Percentiles rank a stretch among this genome's conserved stretches.
Conservation (phyloP, 2,888 invertebrate species). For the Oegoconia quadripuncta region DNA sequence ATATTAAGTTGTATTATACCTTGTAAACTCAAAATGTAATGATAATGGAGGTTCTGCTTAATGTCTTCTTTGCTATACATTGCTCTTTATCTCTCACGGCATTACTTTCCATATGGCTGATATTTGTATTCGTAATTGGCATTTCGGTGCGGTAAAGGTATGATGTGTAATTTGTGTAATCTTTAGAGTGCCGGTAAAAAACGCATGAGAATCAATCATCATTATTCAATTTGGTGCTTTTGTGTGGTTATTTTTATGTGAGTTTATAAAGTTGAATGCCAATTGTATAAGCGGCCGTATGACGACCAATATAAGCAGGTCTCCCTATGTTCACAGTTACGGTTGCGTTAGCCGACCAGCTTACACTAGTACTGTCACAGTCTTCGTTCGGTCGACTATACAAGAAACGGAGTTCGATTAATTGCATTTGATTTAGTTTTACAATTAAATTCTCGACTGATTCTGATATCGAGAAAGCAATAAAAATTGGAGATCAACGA, state of each 20-base stretch:
- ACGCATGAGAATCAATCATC: conserved; percentile 20
- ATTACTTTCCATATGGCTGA: background rate
- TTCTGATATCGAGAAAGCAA: too few relatives aligned
- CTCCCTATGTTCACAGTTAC: too few relatives aligned
- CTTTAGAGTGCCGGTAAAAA: conserved; percentile 10
- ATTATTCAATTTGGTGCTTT: conserved; percentile 20
- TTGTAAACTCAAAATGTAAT: conserved; percentile 21
- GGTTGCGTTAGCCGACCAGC: too few relatives aligned
- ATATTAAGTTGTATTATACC: conserved; percentile 18
- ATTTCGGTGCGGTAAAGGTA: conserved; percentile 10
- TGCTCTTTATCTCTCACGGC: conserved; percentile 3
- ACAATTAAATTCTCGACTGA: too few relatives aligned
- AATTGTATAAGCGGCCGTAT: conserved; percentile 1
- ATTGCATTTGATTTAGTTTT: too few relatives aligned
- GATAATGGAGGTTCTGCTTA: conserved; percentile 19
- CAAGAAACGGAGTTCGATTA: too few relatives aligned
- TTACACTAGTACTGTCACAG: too few relatives aligned
- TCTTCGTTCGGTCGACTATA: too few relatives aligned
- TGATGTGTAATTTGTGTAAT: conserved; percentile 18
- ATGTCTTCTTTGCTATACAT: conserved; percentile 24
- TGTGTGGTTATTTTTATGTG: conserved; percentile 9
- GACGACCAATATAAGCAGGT: too few relatives aligned
- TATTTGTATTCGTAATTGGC: conserved; percentile 22
- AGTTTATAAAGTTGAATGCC: conserved; percentile 1
- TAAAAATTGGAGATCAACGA: too few relatives aligned